Base-by-base conservation (phyloP, 1,140 invertebrate species). In the Aculops lycopersici region DNA sequence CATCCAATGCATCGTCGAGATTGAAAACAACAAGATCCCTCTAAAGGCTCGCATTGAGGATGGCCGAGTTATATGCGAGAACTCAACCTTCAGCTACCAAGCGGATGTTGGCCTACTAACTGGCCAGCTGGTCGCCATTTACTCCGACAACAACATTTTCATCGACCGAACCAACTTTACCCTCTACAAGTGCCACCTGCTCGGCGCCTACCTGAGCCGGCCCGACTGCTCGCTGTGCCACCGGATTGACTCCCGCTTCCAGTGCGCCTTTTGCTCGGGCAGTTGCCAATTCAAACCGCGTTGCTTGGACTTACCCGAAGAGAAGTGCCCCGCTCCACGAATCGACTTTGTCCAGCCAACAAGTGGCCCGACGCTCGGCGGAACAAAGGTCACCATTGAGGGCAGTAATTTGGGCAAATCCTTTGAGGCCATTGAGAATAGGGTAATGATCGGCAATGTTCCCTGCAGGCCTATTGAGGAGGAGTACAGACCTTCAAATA, bases 271-370 rank as follows among this genome's bases (percentile, higher is more conserved):
- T 31, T n/a, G n/a, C n/a, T n/a, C n/a, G n/a, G n/a, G n/a, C n/a
- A n/a, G n/a, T n/a, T n/a, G n/a, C n/a, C n/a, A n/a, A n/a, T n/a
- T n/a, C n/a, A n/a, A n/a, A n/a, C n/a, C n/a, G n/a, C n/a, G n/a
- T n/a, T n/a, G n/a, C n/a, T n/a, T n/a, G n/a, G n/a, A n/a, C n/a
- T n/a, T n/a, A n/a, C n/a, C n/a, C n/a, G n/a, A n/a, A n/a, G n/a
- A n/a, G n/a, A n/a, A n/a, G n/a, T 90, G 83, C 55, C 83, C 81
- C 1, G 71, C 74, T 49, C 81, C 83, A n/a, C 61, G 79, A 46
- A 90, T 92, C 51, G 78, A 86, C 56, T 75, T 81, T 69, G 86
- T 95, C 46, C 75, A 74, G 55, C 88, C 88, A 1, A 53, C 80
- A 20, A 81, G 74, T 53, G 88, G 86, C 12, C 88, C 86, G 4